Evolutionary conservation across 2,888 invertebrate genomes (phyloP).

Genomic region (Mongoloraphidia duomilia): DNA sequence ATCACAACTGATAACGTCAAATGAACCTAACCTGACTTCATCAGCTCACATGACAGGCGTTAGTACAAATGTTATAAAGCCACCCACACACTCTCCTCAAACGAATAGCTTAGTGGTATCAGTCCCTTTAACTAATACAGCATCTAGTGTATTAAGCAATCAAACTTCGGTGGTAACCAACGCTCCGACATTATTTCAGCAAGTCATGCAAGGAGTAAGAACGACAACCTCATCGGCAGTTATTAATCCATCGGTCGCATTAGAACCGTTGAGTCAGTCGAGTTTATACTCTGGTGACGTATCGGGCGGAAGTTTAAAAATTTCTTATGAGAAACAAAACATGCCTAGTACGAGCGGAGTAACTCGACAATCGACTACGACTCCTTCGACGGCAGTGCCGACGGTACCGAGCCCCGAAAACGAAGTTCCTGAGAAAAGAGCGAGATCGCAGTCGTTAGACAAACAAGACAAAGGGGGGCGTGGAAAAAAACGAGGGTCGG

Average conservation of each 20-base stretch:
- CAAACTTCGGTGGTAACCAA: conserved; percentile 19
- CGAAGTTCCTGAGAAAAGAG: conserved; percentile 37
- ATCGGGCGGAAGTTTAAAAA: conserved; percentile 33
- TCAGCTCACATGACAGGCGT: neutral
- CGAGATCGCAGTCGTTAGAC: conserved; percentile 37
- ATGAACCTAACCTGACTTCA: neutral
- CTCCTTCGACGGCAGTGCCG: conserved; percentile 28
- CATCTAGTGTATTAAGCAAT: neutral
- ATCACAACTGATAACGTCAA: neutral
- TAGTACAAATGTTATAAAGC: conserved; percentile 7
- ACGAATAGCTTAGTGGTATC: conserved; percentile 44
- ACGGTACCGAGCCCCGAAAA: conserved; percentile 31
- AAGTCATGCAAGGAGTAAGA: conserved; percentile 24
- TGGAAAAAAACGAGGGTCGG: conserved; percentile 21
- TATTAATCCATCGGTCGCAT: conserved; percentile 2
- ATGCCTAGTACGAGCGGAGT: conserved; percentile 21
- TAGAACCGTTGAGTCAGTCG: conserved; percentile 13
- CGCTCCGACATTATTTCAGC: conserved; percentile 27
- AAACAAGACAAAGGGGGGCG: conserved; percentile 23
- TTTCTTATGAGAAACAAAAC: conserved; percentile 37
- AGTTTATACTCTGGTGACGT: conserved; percentile 17
- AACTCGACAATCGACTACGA: conserved; percentile 15
- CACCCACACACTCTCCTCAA: conserved; percentile 14
- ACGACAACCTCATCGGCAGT: conserved; percentile 16
- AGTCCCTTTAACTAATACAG: conserved; percentile 39